A percentile compares a stretch with the other conserved stretches of the same genome.
phyloP scores from a whole-genome alignment of 1,140 invertebrate species.

The Drosophila yakuba region DNA sequence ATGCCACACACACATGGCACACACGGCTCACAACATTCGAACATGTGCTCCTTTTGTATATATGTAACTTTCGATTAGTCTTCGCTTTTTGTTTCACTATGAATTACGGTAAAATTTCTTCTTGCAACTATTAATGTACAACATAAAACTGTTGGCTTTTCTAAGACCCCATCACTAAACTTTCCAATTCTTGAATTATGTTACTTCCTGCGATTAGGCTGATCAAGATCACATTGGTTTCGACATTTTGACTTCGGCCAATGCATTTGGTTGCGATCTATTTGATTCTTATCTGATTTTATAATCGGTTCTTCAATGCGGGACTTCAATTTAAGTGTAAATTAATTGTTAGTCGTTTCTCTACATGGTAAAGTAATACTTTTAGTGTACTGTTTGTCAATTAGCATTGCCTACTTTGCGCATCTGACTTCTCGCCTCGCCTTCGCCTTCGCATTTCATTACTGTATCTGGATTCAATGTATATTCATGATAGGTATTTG shows the following conservation, averaged over 20 bases:
- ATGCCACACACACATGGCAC: constrained; percentile 1
- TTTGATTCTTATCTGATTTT: constrained; percentile 16
- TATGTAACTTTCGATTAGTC: constrained; percentile 61
- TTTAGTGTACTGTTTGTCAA: constrained; percentile 56
- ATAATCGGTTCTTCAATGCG: background rate
- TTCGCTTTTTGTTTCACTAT: constrained; percentile 70
- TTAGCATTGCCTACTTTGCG: constrained; percentile 44
- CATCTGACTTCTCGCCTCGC: constrained; percentile 21
- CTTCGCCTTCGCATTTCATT: background rate
- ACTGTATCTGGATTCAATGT: constrained; percentile 27
- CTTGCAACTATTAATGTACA: constrained; percentile 60
- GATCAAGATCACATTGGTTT: constrained; percentile 12
- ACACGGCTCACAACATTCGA: constrained; percentile 50
- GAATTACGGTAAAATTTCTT: constrained; percentile 68
- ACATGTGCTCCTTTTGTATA: constrained; percentile 29
- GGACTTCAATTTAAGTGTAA: constrained; percentile 50
- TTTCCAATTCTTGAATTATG: constrained; percentile 23
- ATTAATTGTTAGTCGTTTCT: constrained; percentile 56
- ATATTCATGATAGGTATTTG: constrained; percentile 31
- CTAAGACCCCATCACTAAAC: constrained; percentile 13
- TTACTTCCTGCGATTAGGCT: constrained; percentile 8
- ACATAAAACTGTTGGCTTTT: constrained; percentile 64
- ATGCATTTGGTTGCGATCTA: constrained; percentile 3
- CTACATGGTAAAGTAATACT: constrained; percentile 81
- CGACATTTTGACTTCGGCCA: constrained; percentile 1